A percentile compares a stretch with the other conserved stretches of the same genome.
These are phyloP conservation scores for Diploscapter pachys DNA, from an alignment of 1,140 invertebrate genomes.

Conservation along the genomic window DNA sequence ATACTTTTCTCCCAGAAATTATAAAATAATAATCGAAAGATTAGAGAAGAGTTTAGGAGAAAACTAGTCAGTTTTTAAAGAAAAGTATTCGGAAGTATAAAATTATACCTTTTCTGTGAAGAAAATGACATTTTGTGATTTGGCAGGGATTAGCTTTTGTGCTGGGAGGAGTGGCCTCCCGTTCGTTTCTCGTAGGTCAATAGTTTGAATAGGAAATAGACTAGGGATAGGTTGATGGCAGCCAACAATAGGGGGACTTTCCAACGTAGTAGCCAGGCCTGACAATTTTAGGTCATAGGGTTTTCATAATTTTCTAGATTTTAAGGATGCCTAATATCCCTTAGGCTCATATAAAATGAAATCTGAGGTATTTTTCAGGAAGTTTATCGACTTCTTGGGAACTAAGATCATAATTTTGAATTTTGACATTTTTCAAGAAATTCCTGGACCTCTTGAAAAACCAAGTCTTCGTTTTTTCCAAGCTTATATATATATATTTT, in stretches of 20 bases:
- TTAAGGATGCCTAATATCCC: neutral
- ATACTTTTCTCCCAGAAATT: too few relatives aligned
- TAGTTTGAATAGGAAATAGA: constrained; percentile 46
- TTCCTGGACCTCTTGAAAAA: neutral
- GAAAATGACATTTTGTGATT: too few relatives aligned
- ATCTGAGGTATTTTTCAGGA: neutral
- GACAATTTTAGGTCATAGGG: neutral
- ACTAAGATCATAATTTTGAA: neutral
- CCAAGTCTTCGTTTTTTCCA: too few relatives aligned
- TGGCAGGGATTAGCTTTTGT: too few relatives aligned
- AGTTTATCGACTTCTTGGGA: neutral
- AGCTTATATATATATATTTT: neutral
- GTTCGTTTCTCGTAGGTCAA: constrained; percentile 36
- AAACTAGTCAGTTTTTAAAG: too few relatives aligned
- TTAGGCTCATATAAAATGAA: neutral
- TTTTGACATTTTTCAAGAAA: neutral
- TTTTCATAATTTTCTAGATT: neutral
- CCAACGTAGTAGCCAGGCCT: constrained; percentile 45
- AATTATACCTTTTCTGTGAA: too few relatives aligned
- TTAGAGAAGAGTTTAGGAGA: too few relatives aligned
- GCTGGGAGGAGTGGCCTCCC: too few relatives aligned
- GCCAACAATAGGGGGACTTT: constrained; percentile 39
- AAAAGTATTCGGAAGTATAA: too few relatives aligned
- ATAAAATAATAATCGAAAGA: too few relatives aligned
- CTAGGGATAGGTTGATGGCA: constrained; percentile 45